Conservation (phyloP, 2,888 invertebrate species). For the Latrodectus hesperus region DNA sequence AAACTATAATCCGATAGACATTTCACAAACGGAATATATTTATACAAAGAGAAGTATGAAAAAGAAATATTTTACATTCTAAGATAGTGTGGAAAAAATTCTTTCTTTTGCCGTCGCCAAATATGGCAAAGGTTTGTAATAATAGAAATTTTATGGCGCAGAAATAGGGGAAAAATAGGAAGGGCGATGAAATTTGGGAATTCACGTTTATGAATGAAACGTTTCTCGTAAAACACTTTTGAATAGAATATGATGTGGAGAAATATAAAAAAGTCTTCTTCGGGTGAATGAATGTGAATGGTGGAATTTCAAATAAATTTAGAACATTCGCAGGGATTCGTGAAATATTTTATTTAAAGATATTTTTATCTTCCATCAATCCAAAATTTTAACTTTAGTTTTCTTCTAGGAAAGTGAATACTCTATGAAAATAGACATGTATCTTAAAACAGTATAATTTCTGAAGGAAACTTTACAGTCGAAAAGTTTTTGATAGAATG, state of each 20-base stretch:
- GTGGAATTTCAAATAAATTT: not conserved
- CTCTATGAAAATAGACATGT: too few species aligned
- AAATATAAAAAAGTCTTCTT: constrained; percentile 11
- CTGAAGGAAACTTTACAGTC: too few species aligned
- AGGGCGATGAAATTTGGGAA: constrained; percentile 35
- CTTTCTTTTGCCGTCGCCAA: constrained; percentile 39
- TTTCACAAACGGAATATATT: constrained; percentile 61
- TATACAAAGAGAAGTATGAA: constrained; percentile 50
- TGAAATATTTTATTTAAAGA: too few species aligned
- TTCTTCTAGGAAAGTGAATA: too few species aligned
- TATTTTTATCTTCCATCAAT: too few species aligned
- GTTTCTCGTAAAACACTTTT: constrained; percentile 39
- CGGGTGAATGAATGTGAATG: not conserved
- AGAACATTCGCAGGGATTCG: too few species aligned
- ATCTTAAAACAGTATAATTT: too few species aligned
- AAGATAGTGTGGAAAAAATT: constrained; percentile 5
- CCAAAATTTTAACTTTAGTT: too few species aligned
- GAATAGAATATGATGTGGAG: constrained; percentile 40
- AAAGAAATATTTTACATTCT: constrained; percentile 45
- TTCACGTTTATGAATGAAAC: constrained; percentile 41
- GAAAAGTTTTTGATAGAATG: too few species aligned
- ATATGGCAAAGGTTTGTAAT: constrained; percentile 48
- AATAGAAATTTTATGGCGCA: constrained; percentile 62
- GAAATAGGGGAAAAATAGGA: constrained; percentile 26
- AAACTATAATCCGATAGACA: constrained; percentile 63